Conservation (phyloP, 1,140 invertebrate species). For the Drosophila littoralis region DNA sequence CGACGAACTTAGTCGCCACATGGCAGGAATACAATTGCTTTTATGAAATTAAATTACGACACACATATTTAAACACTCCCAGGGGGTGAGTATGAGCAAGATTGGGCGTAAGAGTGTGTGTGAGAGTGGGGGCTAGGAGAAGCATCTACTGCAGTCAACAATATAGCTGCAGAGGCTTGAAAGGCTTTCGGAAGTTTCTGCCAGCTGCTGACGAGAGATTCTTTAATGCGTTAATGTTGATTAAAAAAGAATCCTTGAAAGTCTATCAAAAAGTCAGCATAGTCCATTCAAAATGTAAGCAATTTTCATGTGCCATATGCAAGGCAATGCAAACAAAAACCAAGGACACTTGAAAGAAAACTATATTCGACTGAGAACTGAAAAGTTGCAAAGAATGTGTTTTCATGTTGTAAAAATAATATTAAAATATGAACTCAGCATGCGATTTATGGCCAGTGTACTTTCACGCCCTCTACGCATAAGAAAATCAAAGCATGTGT, state of each 20-base stretch:
- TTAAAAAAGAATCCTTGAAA: slow-evolving; percentile 30
- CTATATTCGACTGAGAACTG: too few species aligned
- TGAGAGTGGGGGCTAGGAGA: background rate
- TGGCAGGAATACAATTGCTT: slow-evolving; percentile 71
- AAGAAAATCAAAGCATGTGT: too few species aligned
- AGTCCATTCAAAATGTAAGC: background rate
- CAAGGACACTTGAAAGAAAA: too few species aligned
- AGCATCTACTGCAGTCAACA: slow-evolving; percentile 38
- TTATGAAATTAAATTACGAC: slow-evolving; percentile 78
- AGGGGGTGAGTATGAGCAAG: slow-evolving; percentile 7
- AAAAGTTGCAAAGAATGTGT: too few species aligned
- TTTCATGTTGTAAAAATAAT: too few species aligned
- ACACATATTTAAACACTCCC: slow-evolving; percentile 60
- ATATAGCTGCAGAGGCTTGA: slow-evolving; percentile 39
- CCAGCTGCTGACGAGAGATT: slow-evolving; percentile 17
- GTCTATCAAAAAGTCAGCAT: background rate
- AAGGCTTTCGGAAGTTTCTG: slow-evolving; percentile 23
- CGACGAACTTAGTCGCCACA: slow-evolving; percentile 49
- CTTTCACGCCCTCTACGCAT: too few species aligned
- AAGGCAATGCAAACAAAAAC: too few species aligned
- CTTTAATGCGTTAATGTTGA: slow-evolving; percentile 43
- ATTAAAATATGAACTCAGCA: too few species aligned
- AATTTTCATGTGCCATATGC: background rate
- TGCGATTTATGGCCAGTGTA: too few species aligned
- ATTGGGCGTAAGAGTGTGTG: background rate